Evolutionary conservation across 2,888 invertebrate species (phyloP).

Genomic region (Bibio marci): DNA sequence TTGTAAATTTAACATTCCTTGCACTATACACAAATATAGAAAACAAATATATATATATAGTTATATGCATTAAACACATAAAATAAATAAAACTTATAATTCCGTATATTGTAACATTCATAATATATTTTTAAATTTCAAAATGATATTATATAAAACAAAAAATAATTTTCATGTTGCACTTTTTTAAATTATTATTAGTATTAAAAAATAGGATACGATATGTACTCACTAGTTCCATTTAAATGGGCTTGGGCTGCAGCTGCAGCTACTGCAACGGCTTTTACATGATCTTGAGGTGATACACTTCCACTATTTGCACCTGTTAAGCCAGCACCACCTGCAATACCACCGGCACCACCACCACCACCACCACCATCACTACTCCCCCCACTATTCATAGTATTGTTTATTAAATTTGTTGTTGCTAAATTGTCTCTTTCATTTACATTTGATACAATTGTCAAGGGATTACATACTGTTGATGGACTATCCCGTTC

Average conservation of each 20-base stretch:
- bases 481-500: neutral
- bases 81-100: no score
- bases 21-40: conserved; percentile 23
- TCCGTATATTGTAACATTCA: no score
- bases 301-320: neutral
- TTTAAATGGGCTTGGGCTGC: conserved; percentile 41
- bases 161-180: no score
- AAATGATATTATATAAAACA: no score
- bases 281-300: conserved; percentile 24
- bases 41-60: no score
- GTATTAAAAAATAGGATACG: no score
- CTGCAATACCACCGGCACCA: neutral
- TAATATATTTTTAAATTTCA: no score
- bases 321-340: no score
- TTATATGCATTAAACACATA: no score
- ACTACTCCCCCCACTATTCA: neutral
- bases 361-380: neutral
- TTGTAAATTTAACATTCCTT: conserved; percentile 32
- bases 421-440: neutral
- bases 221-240: conserved; percentile 45
- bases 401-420: neutral
- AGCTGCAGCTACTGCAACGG: conserved; percentile 32
- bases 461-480: no score
- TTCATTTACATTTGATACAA: neutral
- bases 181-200: no score